phyloP scores from a whole-genome alignment of 64 coral and sea anemone genomes.

The Anthopleura sola region DNA sequence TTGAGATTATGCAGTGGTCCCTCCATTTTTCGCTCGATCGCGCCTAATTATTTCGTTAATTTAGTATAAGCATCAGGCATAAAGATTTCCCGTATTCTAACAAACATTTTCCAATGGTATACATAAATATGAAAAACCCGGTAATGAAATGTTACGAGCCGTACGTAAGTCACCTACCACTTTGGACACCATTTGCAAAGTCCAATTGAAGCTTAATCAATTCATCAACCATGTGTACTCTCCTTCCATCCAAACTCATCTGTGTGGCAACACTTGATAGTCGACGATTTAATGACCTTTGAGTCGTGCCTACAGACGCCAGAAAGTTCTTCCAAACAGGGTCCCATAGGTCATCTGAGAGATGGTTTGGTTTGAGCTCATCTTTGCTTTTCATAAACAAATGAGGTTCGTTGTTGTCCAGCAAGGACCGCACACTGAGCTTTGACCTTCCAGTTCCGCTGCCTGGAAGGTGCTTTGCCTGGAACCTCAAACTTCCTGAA shows the following conservation, averaged over 20 bases:
- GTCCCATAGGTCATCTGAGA: slow-evolving; percentile 44
- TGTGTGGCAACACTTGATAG: slow-evolving; percentile 57
- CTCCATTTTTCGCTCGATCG: too few relatives aligned
- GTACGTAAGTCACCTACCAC: slow-evolving; percentile 26
- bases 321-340: slow-evolving; percentile 84
- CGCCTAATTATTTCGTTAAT: not conserved
- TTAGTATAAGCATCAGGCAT: not conserved
- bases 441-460: slow-evolving; percentile 4
- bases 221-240: slow-evolving; percentile 53
- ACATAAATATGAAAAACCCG: too few relatives aligned
- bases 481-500: slow-evolving; percentile 32
- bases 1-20: too few relatives aligned
- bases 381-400: slow-evolving; percentile 63
- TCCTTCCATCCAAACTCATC: slow-evolving; percentile 63
- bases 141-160: too few relatives aligned
- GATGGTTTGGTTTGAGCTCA: slow-evolving; percentile 49
- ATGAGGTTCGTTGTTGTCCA: slow-evolving; percentile 43
- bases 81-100: not conserved
- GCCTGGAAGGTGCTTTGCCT: not conserved
- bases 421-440: not conserved
- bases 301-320: slow-evolving; percentile 52
- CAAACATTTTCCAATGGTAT: too few relatives aligned
- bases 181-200: slow-evolving; percentile 63
- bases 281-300: slow-evolving; percentile 51
- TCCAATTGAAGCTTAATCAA: slow-evolving; percentile 68